Evolutionary conservation across 2,888 invertebrate genomes (phyloP).

Genomic region (Agriopis aurantiaria): DNA sequence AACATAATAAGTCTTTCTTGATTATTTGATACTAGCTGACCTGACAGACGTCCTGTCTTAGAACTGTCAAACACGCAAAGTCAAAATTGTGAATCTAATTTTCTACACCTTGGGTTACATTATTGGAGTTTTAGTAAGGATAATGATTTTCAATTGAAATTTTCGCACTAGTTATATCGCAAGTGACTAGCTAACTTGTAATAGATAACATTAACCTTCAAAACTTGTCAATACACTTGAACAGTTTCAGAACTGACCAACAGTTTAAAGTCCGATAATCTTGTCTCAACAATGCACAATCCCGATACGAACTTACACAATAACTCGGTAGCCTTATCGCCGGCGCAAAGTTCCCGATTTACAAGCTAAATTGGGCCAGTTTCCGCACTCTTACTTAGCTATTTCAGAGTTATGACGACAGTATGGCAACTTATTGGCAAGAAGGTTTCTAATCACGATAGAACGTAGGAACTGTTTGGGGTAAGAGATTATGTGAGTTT

Average conservation of each 20-base stretch:
- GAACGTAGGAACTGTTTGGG: no score
- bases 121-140: no score
- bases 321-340: slow-evolving; percentile 46
- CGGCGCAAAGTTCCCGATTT: slow-evolving; percentile 46
- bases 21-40: no score
- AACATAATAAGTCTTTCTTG: no score
- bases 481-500: no score
- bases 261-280: slow-evolving; percentile 32
- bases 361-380: slow-evolving; percentile 43
- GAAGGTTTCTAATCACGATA: background rate
- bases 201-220: background rate
- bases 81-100: no score
- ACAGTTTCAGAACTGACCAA: slow-evolving; percentile 29
- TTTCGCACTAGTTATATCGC: no score
- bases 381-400: slow-evolving; percentile 36
- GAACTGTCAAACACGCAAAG: no score
- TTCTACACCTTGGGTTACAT: no score
- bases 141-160: no score
- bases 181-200: no score
- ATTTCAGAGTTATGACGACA: slow-evolving; percentile 6
- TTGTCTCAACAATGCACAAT: slow-evolving; percentile 36
- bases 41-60: no score
- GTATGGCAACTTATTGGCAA: slow-evolving; percentile 15
- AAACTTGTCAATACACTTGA: slow-evolving; percentile 9
- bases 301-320: slow-evolving; percentile 44